These are phyloP conservation scores for Agonopterix arenella DNA, from an alignment of 2,888 invertebrate genomes.

Conservation along the genomic window DNA sequence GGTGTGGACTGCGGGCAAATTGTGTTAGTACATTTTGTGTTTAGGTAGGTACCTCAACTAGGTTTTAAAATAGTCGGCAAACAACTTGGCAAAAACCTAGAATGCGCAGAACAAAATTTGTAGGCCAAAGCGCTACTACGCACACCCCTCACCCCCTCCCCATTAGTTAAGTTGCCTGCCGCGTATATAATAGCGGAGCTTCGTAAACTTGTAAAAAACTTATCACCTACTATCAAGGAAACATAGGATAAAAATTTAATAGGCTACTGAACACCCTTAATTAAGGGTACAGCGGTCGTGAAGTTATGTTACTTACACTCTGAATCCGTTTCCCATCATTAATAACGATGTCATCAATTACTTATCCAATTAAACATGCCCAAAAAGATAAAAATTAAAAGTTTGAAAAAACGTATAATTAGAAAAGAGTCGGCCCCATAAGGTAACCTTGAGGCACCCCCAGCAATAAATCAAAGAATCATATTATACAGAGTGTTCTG, in stretches of 20 bases:
- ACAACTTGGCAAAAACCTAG: no score
- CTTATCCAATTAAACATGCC: not conserved
- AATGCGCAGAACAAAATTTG: no score
- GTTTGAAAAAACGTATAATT: conserved; percentile 2
- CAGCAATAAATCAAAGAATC: conserved; percentile 1
- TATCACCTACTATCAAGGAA: no score
- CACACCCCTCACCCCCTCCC: no score
- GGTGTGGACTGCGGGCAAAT: no score
- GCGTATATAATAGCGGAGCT: no score
- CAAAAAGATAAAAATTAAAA: not conserved
- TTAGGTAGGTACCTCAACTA: not conserved
- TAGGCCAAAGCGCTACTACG: no score
- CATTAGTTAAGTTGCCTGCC: no score
- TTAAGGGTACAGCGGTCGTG: no score
- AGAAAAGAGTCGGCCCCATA: conserved; percentile 3
- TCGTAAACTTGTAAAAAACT: no score
- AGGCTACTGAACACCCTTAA: not conserved
- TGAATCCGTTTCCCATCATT: not conserved
- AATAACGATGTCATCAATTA: not conserved
- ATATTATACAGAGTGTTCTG: no score
- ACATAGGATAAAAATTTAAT: not conserved
- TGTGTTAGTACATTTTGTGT: not conserved
- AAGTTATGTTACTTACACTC: not conserved
- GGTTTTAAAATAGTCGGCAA: not conserved
- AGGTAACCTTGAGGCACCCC: conserved; percentile 4